A percentile compares a stretch with the other conserved stretches of the same genome.
phyloP scores from a whole-genome alignment of 2,888 invertebrate genomes.

The Byasa hedistus region DNA sequence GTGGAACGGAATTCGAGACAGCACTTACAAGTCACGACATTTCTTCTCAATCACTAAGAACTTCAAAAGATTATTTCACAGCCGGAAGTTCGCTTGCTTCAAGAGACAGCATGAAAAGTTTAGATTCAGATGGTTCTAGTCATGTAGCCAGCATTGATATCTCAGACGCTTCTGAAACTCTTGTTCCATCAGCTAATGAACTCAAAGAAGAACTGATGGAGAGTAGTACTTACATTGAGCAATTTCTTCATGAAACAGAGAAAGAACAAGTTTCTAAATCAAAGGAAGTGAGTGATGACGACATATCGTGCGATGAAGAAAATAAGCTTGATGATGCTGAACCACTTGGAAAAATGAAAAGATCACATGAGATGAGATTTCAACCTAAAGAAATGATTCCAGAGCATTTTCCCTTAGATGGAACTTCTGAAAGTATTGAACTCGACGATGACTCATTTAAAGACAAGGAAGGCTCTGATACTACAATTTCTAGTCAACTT shows the following conservation, averaged over 20 bases:
- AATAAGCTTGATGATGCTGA: constrained; percentile 71
- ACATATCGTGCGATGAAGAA: constrained; percentile 80
- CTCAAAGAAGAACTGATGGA: constrained; percentile 86
- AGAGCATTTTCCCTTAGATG: constrained; percentile 69
- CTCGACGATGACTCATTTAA: constrained; percentile 67
- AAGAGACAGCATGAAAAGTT: constrained; percentile 92
- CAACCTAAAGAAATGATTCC: constrained; percentile 81
- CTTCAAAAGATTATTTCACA: constrained; percentile 92
- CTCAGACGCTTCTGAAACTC: constrained; percentile 94
- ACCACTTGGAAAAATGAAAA: constrained; percentile 88
- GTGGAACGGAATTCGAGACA: constrained; percentile 92
- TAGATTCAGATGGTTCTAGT: constrained; percentile 93
- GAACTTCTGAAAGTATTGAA: constrained; percentile 66
- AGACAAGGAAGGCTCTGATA: constrained; percentile 67
- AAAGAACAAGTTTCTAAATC: constrained; percentile 55
- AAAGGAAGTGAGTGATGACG: constrained; percentile 75
- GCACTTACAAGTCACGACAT: constrained; percentile 89
- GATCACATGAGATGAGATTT: constrained; percentile 95
- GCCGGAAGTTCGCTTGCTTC: constrained; percentile 93
- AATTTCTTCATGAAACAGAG: constrained; percentile 69
- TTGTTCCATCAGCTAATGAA: constrained; percentile 94
- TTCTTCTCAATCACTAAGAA: constrained; percentile 85
- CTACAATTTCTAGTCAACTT: constrained; percentile 71
- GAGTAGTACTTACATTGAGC: constrained; percentile 80
- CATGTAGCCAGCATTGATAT: constrained; percentile 93